A percentile compares a stretch with the other conserved stretches of the same genome.
phyloP scores from a whole-genome alignment of 1,140 invertebrate genomes.

The Brachionus manjavacas region DNA sequence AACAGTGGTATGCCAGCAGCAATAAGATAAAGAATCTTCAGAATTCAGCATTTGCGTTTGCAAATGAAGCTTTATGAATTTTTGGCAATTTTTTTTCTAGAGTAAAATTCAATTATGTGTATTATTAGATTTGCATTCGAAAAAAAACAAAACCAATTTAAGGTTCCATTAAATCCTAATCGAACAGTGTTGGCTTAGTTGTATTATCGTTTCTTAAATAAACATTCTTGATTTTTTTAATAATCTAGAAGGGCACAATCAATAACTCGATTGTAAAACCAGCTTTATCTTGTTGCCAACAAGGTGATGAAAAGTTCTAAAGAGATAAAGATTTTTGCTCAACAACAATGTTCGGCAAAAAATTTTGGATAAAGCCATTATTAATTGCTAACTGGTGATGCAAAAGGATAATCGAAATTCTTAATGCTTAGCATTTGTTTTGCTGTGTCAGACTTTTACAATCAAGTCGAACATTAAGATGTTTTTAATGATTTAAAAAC shows the following conservation, averaged over 20 bases:
- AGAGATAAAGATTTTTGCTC: background rate
- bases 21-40: background rate
- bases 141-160: background rate
- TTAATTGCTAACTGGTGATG: background rate
- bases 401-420: background rate
- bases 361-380: background rate
- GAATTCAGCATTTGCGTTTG: background rate
- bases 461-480: too few relatives aligned
- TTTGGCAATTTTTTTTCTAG: background rate
- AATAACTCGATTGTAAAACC: background rate
- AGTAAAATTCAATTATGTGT: conserved; percentile 25
- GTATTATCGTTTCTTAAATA: background rate
- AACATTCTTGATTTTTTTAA: background rate
- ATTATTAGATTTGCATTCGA: background rate
- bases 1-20: conserved; percentile 15
- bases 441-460: background rate
- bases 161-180: conserved; percentile 26
- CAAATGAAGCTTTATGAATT: background rate
- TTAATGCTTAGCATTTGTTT: background rate
- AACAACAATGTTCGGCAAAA: background rate
- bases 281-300: background rate
- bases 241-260: conserved; percentile 1
- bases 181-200: background rate
- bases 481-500: too few relatives aligned
- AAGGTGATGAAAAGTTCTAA: background rate